Base-by-base conservation (phyloP, 2,888 invertebrate species). In the Pardosa pseudoannulata region DNA sequence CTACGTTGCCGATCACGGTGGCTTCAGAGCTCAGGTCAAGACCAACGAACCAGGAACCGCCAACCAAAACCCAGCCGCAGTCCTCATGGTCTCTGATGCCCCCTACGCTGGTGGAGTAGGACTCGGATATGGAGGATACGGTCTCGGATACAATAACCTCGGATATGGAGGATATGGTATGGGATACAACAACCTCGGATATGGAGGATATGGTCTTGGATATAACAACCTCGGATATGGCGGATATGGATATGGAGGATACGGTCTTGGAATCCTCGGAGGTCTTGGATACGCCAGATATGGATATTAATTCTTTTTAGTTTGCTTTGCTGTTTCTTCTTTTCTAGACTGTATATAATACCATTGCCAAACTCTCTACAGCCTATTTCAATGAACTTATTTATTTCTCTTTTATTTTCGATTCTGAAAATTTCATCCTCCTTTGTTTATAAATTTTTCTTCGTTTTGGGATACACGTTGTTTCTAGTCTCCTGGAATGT, bases 11-110 rank as follows among this genome's bases (percentile, higher is more conserved):
- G 79, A 79, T 23, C 28, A 71, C 13, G 39, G 36, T 0, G 79
- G 81, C 2, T 82, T 82, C 75, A 46, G 81, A 27, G 81, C 81
- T 29, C 56, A 41, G 0, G 81, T 82, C 5, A 74, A 71, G 71
- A 79, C 79, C 28, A 82, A 82, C 31, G 82, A 82, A n/a, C 75
- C 75, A 6, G 82, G 82, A 16, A 76, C 82, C 7, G 72, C 75
- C 9, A 76, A 62, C 27, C 75, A 82, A 27, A 70, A 82, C 29
- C 82, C 82, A 19, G 82, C 82, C 7, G 39, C 50, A 0, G 79
- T 79, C 0, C 50, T 71, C 6, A 19, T 50, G 2, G n/a, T 19
- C 23, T 50, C 50, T 19, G 46, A 46, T 46, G 46, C 46, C 2
- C 46, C 46, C 16, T 46, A 46, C 16, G 46, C 46, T 46, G 46